Evolutionary conservation across 2,888 invertebrate species (phyloP), one percentile per base, ranked within the genome.

Genomic region (Orthosia incerta): DNA sequence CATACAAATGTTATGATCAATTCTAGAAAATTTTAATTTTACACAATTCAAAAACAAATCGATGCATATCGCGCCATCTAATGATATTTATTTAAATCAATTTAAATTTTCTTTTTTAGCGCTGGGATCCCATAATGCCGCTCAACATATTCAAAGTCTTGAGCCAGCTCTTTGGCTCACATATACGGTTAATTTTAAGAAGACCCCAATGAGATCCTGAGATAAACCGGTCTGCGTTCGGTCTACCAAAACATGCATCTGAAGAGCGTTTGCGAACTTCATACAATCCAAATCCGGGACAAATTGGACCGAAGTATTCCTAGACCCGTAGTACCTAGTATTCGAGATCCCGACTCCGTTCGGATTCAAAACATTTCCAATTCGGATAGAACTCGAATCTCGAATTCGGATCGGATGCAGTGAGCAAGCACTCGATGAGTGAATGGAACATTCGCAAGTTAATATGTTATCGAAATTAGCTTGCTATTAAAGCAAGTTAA

Each of bases 361-460:
- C 15, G 3, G n/a, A 39, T 23, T 51, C 23, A 68, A 16, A 68
- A 68, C n/a, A 66, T 66, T 26, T 12, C 7, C 12, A 23, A 51
- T n/a, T 64, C 12, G 12, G 4, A 31, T 31, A 20, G 56, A 16
- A 64, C 9, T 20, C 16, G 20, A 16, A 55, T 64, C 31, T 53
- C 11, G 0, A 15, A 63, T 50, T 31, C 62, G 39, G 39, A 39
- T 39, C 39, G 39, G 39, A 45, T 45, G 59, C n/a, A n/a, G 7
- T 45, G 1, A 7, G 39, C 45, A 39, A n/a, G 20, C 39, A n/a
- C 5, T 39, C 7, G n/a, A 59, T n/a, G 5, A 7, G n/a, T 13
- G 20, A n/a, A 51, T 12, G 51, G 51, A n/a, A 55, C 5, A 13
- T 20, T 20, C 20, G 0, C 53, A n/a, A 53, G 20, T 20, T 31